phyloP scores from a whole-genome alignment of 2,113 vertebrate genomes.

The Grammomys surdaster region DNA sequence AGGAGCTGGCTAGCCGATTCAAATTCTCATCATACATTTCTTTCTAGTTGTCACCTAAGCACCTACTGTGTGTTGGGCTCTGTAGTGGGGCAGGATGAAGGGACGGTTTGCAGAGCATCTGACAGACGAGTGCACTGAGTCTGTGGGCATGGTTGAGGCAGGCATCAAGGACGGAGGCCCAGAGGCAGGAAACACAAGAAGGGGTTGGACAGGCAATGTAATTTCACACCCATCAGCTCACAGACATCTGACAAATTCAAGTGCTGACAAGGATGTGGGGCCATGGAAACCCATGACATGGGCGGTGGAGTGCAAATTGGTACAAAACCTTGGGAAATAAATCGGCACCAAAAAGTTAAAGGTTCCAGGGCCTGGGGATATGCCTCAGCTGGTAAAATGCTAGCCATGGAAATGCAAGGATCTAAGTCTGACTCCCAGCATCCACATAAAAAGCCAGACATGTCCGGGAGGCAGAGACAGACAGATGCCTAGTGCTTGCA shows the following conservation, averaged over 20 bases:
- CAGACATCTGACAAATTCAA: conserved; percentile 63
- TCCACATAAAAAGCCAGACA: background rate
- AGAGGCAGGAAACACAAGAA: background rate
- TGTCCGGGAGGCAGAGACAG: background rate
- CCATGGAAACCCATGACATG: background rate
- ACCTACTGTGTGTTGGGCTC: conserved; percentile 16
- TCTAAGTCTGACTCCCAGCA: background rate
- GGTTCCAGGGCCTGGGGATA: background rate
- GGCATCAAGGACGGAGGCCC: background rate
- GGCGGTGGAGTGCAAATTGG: conserved; percentile 1
- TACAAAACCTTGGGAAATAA: conserved; percentile 46
- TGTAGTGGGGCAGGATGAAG: background rate
- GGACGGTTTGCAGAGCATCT: background rate
- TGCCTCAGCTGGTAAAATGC: background rate
- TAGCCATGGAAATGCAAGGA: background rate
- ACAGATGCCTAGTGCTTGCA: background rate
- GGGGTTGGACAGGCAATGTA: background rate
- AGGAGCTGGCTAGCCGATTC: background rate
- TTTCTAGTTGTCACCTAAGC: background rate
- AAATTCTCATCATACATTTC: conserved; percentile 31
- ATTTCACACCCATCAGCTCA: conserved; percentile 45
- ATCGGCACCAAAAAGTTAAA: conserved; percentile 47
- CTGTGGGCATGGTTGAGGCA: background rate
- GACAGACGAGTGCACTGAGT: background rate
- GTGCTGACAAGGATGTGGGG: conserved; percentile 16